Base-by-base conservation (phyloP, 2,113 vertebrate species). In the Sander vitreus region DNA sequence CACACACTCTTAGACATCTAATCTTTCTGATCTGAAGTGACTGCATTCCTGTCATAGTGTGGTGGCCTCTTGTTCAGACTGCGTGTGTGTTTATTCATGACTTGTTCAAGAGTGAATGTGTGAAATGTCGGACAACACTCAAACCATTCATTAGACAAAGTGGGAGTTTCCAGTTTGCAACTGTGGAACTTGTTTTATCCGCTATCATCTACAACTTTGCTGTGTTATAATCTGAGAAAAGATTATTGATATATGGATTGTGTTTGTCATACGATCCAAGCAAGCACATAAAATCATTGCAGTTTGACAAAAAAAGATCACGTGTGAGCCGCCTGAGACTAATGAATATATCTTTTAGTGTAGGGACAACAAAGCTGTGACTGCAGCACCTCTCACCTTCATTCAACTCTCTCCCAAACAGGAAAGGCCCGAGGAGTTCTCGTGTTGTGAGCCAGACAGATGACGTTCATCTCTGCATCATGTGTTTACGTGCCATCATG, bases 401-500 rank as follows among this genome's bases (percentile, higher is more conserved):
- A n/a, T n/a, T n/a, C n/a, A n/a, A n/a, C n/a, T n/a, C n/a, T 88
- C 67, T 91, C 59, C 95, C 95, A 93, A 96, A 94, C 95, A 97
- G 96, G 93, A 97, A 96, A 91, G 81, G 94, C 0, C 88, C 96
- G 95, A 88, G 96, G 79, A 96, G 90, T 84, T 97, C 97, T 0
- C 96, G 96, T 4, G 95, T 94, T 0, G 94, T 94, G 80, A 96
- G 95, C 89, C 97, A 96, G 93, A 97, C 97, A 80, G 97, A 99
- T 0, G 97, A 99, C 0, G 96, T 98, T 19, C 98, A 98, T 0
- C 94, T 99, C n/a, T 99, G 98, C 91, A 97, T 99, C 93, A 97
- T 99, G 97, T 99, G 98, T 65, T 90, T 99, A 33, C 96, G 98
- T 0, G 97, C 98, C 93, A 98, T 99, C 95, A 99, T 99, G 98